Evolutionary conservation across 37 sponge, comb jelly and placozoan species (phyloP).

Genomic region (Haliclona indistincta): DNA sequence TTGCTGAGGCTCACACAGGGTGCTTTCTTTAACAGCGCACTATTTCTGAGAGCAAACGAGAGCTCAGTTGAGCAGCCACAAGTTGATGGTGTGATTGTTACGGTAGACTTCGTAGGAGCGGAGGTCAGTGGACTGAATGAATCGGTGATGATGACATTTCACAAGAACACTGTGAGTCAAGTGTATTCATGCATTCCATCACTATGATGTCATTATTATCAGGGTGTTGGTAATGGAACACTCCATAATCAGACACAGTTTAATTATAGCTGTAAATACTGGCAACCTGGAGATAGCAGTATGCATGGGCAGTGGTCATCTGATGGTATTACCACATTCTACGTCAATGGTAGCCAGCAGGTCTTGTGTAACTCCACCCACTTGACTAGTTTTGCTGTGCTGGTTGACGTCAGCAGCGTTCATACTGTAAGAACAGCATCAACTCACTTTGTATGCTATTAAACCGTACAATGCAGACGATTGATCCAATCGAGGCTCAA

Average conservation of each 20-base stretch:
- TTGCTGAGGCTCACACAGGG: neutral
- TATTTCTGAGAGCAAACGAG: neutral
- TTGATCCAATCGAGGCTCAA: neutral
- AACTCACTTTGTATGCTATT: too few relatives aligned
- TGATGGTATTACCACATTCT: slow-evolving; percentile 19
- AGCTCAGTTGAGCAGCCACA: neutral
- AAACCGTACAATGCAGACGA: too few relatives aligned
- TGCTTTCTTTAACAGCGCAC: neutral
- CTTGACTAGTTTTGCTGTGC: slow-evolving; percentile 70
- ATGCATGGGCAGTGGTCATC: too few relatives aligned
- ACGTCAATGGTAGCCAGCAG: slow-evolving; percentile 1
- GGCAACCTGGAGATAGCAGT: too few relatives aligned
- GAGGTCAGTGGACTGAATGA: neutral
- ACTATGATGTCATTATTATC: too few relatives aligned
- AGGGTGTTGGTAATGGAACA: too few relatives aligned
- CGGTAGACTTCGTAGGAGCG: neutral
- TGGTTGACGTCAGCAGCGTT: slow-evolving; percentile 46
- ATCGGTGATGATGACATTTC: neutral
- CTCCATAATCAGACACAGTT: too few relatives aligned
- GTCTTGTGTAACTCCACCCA: slow-evolving; percentile 42
- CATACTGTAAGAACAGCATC: too few relatives aligned
- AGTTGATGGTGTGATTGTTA: neutral
- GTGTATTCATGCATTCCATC: too few relatives aligned
- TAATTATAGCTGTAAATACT: too few relatives aligned
- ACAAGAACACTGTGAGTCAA: neutral